Base-by-base conservation (phyloP, 2,113 vertebrate genomes). In the Orycteropus afer region DNA sequence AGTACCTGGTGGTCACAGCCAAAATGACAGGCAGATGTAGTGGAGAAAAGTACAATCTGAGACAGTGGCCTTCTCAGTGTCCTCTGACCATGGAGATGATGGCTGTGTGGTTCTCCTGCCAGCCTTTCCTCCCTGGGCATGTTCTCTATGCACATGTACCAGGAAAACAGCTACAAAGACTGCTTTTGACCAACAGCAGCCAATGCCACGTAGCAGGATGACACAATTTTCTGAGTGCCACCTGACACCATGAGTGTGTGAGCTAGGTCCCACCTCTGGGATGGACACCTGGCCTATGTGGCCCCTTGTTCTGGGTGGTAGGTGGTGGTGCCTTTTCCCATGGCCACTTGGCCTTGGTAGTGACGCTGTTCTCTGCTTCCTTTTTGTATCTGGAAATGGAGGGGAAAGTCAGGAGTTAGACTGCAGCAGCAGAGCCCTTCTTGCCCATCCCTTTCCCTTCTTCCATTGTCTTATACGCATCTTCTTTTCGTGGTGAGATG, bases 191-290 rank as follows among this genome's bases (percentile, higher is more conserved):
- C 23, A 76, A 53, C 5, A 40, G 69, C 23, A 25, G 25, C 53
- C 0, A 0, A 13, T 4, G n/a, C 49, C 18, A 2, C 1, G 40
- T 9, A 14, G 22, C 4, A 7, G 1, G 1, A 25, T 17, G 12
- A 8, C 25, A 18, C 13, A 22, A 20, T 40, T 20, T 71, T 42
- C 23, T 61, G 22, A 42, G n/a, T 42, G 17, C 63, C 14, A 2
- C 42, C 13, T 2, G 3, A n/a, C 34, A 25, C 53, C 18, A 12
- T 37, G 32, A 42, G 53, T 42, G n/a, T 4, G 2, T 40, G 49
- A 12, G n/a, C 32, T 0, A 1, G 1, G 45, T 71, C 63, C 14
- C n/a, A 25, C 42, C 25, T 29, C 7, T 40, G 18, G 49, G 47
- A 32, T 20, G n/a, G 23, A 40, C 55, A 45, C 23, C 5, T 15